These are phyloP conservation scores for Hemicentrotus pulcherrimus DNA, from an alignment of 35 echinoderm and acorn worm genomes.

Conservation along the genomic window DNA sequence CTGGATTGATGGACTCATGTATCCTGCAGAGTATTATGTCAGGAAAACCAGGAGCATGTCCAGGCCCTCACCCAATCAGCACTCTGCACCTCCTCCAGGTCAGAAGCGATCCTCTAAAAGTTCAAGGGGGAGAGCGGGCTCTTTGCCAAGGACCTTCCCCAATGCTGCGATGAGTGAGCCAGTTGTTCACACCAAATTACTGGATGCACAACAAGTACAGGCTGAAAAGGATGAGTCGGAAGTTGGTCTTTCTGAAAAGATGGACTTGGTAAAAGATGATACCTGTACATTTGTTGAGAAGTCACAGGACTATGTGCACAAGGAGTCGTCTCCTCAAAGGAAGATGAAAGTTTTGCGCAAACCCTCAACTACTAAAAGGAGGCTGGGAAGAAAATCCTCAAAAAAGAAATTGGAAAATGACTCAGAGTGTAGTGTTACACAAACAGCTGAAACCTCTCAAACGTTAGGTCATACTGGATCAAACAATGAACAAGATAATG, in stretches of 20 bases:
- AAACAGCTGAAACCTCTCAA: not conserved
- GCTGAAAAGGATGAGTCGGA: not conserved
- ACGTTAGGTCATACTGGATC: not conserved
- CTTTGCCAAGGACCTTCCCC: not conserved
- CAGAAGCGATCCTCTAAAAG: not conserved
- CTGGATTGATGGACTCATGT: slow-evolving; percentile 74
- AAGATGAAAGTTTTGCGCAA: slow-evolving; percentile 25
- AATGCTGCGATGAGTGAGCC: not conserved
- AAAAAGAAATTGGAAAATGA: not conserved
- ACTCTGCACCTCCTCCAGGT: not conserved
- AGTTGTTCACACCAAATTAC: not conserved
- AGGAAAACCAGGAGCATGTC: slow-evolving; percentile 83
- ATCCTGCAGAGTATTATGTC: slow-evolving; percentile 85
- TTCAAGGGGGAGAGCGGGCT: not conserved
- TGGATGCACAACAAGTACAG: not conserved
- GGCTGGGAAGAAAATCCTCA: not conserved
- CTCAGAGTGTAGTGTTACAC: not conserved
- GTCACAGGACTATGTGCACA: not conserved
- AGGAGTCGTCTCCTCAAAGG: not conserved
- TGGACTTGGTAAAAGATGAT: not conserved
- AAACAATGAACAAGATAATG: not conserved
- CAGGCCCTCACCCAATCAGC: not conserved
- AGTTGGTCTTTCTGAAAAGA: not conserved
- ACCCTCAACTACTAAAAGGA: slow-evolving; percentile 11
- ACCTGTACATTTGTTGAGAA: not conserved